Evolutionary conservation across 2,888 invertebrate genomes (phyloP).

Genomic region (Cheilosia variabilis): DNA sequence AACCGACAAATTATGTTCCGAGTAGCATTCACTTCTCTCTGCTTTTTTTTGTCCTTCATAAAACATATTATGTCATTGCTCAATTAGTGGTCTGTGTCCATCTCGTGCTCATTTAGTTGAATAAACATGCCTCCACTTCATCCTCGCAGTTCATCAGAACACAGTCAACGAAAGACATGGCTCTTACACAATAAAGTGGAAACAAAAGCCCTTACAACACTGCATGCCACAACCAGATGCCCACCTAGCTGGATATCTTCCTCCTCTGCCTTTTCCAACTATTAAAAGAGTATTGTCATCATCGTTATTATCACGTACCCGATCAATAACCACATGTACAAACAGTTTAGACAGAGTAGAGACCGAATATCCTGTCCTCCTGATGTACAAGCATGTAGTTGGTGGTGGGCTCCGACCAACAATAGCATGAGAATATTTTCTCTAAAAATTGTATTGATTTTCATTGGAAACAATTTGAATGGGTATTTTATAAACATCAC

Average conservation of each 20-base stretch:
- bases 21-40: neutral
- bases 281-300: slow-evolving; percentile 71
- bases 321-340: slow-evolving; percentile 69
- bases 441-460: slow-evolving; percentile 60
- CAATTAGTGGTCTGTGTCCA: slow-evolving; percentile 64
- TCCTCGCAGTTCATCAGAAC: slow-evolving; percentile 44
- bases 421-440: slow-evolving; percentile 31
- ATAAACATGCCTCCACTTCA: slow-evolving; percentile 64
- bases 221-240: slow-evolving; percentile 42
- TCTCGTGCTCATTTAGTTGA: slow-evolving; percentile 68
- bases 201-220: slow-evolving; percentile 50
- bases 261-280: slow-evolving; percentile 40
- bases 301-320: slow-evolving; percentile 66
- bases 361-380: slow-evolving; percentile 43
- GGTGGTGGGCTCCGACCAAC: slow-evolving; percentile 21
- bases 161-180: slow-evolving; percentile 50
- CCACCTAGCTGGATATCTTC: slow-evolving; percentile 33
- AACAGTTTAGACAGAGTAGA: slow-evolving; percentile 45
- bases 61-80: slow-evolving; percentile 62
- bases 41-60: neutral
- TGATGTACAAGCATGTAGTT: slow-evolving; percentile 28
- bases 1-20: slow-evolving; percentile 4
- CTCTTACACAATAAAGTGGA: slow-evolving; percentile 62
- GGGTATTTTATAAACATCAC: slow-evolving; percentile 52
- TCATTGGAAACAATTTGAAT: slow-evolving; percentile 53